Conservation (phyloP, 2,888 invertebrate genomes). For the Lepidocyrtoides sp. region DNA sequence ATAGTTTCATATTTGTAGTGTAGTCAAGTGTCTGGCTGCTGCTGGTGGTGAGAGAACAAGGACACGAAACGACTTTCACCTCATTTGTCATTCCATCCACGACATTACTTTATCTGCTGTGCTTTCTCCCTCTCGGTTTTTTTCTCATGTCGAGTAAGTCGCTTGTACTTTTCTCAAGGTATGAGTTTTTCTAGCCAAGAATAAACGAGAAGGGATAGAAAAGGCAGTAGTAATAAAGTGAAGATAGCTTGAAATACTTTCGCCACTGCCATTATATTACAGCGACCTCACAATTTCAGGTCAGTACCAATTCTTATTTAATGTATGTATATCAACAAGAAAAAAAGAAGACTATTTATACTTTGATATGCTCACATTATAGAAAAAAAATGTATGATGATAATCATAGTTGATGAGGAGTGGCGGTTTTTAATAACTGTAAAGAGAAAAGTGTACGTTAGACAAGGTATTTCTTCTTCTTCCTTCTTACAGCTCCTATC, state of each 20-base stretch:
- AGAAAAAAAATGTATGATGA: neutral
- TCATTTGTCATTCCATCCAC: conserved; percentile 73
- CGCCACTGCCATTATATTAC: conserved; percentile 10
- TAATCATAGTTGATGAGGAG: conserved; percentile 31
- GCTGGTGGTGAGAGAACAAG: conserved; percentile 58
- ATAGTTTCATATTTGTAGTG: neutral
- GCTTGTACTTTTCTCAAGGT: neutral
- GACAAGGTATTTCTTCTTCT: neutral
- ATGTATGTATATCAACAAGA: no score
- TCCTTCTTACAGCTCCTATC: no score
- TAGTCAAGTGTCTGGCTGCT: conserved; percentile 32
- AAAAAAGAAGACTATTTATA: neutral
- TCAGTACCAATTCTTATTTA: conserved; percentile 22
- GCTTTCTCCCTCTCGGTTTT: conserved; percentile 1
- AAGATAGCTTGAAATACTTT: conserved; percentile 1
- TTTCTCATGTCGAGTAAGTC: neutral
- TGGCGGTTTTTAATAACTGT: conserved; percentile 38
- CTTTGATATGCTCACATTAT: neutral
- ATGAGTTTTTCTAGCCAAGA: neutral
- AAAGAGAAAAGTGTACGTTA: neutral
- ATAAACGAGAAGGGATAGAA: neutral
- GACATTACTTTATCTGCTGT: conserved; percentile 69
- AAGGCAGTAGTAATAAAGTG: conserved; percentile 3
- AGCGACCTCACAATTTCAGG: conserved; percentile 46
- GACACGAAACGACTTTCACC: conserved; percentile 75